Evolutionary conservation across 2,113 vertebrate species (phyloP).

Genomic region (Sciurus niger): DNA sequence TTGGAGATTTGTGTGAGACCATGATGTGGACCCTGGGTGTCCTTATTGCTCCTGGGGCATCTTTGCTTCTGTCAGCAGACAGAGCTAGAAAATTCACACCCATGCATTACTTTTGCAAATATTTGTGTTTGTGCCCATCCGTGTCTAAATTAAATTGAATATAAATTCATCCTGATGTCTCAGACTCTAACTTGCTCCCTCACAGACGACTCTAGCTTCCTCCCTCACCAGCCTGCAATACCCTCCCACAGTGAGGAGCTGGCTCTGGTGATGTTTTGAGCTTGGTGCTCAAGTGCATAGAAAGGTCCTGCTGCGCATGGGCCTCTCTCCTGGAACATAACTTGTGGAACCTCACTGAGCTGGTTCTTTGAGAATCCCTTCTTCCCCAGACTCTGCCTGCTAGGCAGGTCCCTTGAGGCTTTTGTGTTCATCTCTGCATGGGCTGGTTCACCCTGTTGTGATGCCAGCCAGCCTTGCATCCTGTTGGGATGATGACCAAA

Average conservation of each 20-base stretch:
- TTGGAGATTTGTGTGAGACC: neutral
- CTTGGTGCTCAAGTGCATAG: neutral
- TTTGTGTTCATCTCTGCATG: neutral
- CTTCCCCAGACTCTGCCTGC: neutral
- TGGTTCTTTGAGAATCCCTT: neutral
- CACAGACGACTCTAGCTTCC: neutral
- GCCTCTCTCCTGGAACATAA: neutral
- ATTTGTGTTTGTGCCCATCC: neutral
- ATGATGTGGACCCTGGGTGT: too few species aligned
- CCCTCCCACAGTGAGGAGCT: neutral
- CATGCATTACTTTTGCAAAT: neutral
- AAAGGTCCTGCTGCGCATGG: neutral
- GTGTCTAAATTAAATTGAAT: neutral
- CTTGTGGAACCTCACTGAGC: neutral
- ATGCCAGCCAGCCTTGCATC: neutral
- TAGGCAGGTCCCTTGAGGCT: too few species aligned
- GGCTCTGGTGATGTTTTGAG: neutral
- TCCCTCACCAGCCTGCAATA: neutral
- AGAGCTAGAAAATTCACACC: neutral
- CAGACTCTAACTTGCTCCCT: neutral
- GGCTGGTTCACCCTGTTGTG: neutral
- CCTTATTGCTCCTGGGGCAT: neutral
- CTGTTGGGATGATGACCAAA: too few species aligned
- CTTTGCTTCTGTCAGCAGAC: neutral
- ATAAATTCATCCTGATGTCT: neutral